Base-by-base conservation (phyloP, 2,888 invertebrate genomes). In the Operophtera brumata region DNA sequence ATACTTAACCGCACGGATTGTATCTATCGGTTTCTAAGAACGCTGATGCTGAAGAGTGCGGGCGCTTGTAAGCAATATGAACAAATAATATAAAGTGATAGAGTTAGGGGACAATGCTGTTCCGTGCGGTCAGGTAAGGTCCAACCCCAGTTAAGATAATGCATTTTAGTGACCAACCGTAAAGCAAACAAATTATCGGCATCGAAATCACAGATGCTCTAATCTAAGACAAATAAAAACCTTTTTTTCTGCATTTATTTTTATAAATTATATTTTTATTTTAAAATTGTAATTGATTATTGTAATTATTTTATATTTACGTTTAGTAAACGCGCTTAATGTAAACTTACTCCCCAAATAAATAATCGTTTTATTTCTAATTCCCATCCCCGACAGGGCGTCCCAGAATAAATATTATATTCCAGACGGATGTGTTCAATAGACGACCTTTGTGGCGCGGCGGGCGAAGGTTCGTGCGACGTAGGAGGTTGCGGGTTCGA, bases 241-340 rank as follows among this genome's bases (percentile, higher is more conserved):
- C 7, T 37, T 32, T n/a, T 41, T 42, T 41, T 45, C 41, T 48
- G 57, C 57, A 57, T 57, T 57, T 57, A 57, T 57, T 57, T 57
- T 57, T 57, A 47, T 56, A 39, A 51, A 42, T 44, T 54, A 35
- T 28, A 28, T 41, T 37, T 41, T 50, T 46, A 50, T 42, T 46
- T 36, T 41, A 41, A 39, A 30, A 39, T 47, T 36, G n/a, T 34
- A 36, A 43, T 39, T 39, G 1, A 41, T 25, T 47, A 47, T 44
- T 57, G 41, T 57, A 37, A 42, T 52, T 55, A 32, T 47, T 46
- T 48, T 48, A 20, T 46, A 46, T 47, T 45, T 47, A 47, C 30
- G 11, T 44, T 36, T 52, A 45, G 36, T 52, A 42, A 48, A 52
- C 57, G 57, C 57, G 57, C 57, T 52, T 44, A 26, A 52, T 57